Conservation (phyloP, 2,113 vertebrate genomes). For the Prunella fulvescens region DNA sequence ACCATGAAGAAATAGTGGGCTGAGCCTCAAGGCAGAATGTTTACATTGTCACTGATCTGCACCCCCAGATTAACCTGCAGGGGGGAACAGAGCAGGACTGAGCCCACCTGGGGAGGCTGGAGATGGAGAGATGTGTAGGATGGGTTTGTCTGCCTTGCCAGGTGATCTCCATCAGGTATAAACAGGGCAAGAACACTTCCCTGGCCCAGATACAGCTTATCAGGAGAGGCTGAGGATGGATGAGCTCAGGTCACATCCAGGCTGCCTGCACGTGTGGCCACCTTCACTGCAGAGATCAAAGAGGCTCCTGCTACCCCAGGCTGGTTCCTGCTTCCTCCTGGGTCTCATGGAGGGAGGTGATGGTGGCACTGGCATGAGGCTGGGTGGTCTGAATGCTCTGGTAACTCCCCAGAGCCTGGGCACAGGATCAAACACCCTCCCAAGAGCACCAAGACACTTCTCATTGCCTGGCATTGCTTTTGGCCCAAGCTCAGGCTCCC, state of each 20-base stretch:
- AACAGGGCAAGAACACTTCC: not conserved
- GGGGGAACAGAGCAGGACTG: not conserved
- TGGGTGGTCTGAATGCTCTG: not conserved
- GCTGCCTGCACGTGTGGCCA: not conserved
- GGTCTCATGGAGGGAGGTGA: not conserved
- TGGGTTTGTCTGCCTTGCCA: not conserved
- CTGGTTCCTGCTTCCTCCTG: not conserved
- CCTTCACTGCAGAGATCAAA: not conserved
- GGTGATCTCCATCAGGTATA: not conserved
- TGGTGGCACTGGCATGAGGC: not conserved
- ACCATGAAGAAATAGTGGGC: not conserved
- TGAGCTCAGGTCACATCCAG: not conserved
- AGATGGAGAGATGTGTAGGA: not conserved
- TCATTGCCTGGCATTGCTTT: not conserved
- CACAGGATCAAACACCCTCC: not conserved
- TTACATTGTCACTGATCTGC: not conserved
- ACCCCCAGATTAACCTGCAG: not conserved
- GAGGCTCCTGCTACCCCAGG: not conserved
- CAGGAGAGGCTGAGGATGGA: not conserved
- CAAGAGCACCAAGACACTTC: not conserved
- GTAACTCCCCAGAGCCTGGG: not conserved
- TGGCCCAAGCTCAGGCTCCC: not conserved
- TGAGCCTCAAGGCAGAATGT: not conserved
- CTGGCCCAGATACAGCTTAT: not conserved
- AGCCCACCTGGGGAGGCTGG: not conserved